Base-by-base conservation (phyloP, 2,797 vertebrate genomes). In the Trematomus bernacchii region DNA sequence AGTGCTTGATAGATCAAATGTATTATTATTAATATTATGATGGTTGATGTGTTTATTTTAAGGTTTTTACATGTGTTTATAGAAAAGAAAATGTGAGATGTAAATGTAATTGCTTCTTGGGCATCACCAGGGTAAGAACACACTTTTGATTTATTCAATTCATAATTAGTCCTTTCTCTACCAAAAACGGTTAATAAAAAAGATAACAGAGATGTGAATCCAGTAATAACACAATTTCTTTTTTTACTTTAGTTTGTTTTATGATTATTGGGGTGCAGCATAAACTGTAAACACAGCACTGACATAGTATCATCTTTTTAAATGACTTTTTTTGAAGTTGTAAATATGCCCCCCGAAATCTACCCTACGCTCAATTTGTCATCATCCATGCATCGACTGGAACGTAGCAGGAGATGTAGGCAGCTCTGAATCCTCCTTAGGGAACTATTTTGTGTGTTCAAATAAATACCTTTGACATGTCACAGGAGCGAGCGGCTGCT, bases 381-480 rank as follows among this genome's bases (percentile, higher is more conserved):
- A 73, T 72, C 27, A 30, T 8, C 23, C 37, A 2, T 18, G 52
- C 48, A 61, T 63, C 46, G 14, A 14, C 52, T 63, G 66, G 73
- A 86, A 79, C 75, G 69, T 5, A 64, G 40, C 14, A 21, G 73
- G 40, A 27, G 76, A 84, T 76, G 52, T 52, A 60, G 52, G 73
- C 82, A 23, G 75, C 67, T 64, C 54, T 46, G 52, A 64, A 65
- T 80, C 47, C 65, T 85, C 85, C 48, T 8, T 13, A 61, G 55
- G 74, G 71, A 77, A 50, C 14, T 68, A 73, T 65, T 83, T 71
- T 75, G 18, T 78, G 10, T 16, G 66, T 51, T 68, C 66, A 74
- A 64, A 79, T 84, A 76, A 84, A 86, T 66, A 83, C 66, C 68
- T 78, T 44, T 72, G 84, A 85, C 73, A 69, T 65, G 73, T 62